phyloP scores from a whole-genome alignment of 2,113 vertebrate genomes.

The Pelodiscus sinensis region DNA sequence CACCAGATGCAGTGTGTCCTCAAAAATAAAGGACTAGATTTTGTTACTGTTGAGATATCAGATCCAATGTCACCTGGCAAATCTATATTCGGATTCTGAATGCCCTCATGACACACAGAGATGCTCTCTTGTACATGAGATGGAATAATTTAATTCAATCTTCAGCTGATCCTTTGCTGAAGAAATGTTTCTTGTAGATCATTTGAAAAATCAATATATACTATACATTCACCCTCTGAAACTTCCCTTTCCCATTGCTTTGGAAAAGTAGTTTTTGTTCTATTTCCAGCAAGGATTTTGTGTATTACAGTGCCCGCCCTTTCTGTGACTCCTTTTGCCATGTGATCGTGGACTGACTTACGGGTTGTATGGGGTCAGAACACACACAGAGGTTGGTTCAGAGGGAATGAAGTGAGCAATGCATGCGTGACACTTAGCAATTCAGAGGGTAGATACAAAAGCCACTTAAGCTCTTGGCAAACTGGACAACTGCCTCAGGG shows the following conservation, averaged over 20 bases:
- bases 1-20: not conserved
- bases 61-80: conserved; percentile 21
- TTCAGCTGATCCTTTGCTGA: not conserved
- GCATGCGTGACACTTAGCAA: not conserved
- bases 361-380: not conserved
- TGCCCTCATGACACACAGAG: not conserved
- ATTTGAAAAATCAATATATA: not conserved
- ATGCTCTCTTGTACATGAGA: not conserved
- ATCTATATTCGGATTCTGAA: conserved; percentile 35
- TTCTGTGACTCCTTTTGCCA: not conserved
- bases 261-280: not conserved
- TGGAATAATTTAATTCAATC: conserved; percentile 7
- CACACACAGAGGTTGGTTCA: not conserved
- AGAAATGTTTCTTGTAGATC: conserved; percentile 1
- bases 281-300: not conserved
- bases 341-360: not conserved
- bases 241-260: conserved; percentile 3
- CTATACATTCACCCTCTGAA: not conserved
- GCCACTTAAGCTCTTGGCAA: not conserved
- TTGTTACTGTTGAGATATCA: conserved; percentile 28
- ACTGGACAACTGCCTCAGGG: not conserved
- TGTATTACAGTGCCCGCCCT: not conserved
- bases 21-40: conserved; percentile 21
- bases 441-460: not conserved
- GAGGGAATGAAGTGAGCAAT: not conserved